Percentiles rank a stretch among this genome's conserved stretches.
Conservation (phyloP, 2,888 invertebrate species). For the Trichopria drosophilae region DNA sequence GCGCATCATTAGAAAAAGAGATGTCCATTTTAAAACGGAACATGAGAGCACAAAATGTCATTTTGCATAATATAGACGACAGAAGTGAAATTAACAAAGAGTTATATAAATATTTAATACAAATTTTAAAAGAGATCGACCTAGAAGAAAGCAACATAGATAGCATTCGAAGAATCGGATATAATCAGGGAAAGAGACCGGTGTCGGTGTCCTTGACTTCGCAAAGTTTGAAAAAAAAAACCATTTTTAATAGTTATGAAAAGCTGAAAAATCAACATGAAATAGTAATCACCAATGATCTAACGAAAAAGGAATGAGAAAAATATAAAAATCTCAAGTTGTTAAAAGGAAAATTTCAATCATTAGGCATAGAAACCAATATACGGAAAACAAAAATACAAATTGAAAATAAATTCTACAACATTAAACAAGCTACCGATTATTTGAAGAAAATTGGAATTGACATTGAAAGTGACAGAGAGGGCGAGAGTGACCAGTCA, state of each 20-base stretch:
- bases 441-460: neutral
- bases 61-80: neutral
- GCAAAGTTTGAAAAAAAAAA: neutral
- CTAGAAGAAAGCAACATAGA: neutral
- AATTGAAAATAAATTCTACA: neutral
- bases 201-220: neutral
- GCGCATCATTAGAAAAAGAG: too few species aligned
- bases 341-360: neutral
- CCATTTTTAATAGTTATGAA: neutral
- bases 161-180: neutral
- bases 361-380: neutral
- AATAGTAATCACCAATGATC: neutral
- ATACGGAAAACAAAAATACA: neutral
- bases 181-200: neutral
- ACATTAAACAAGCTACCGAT: neutral
- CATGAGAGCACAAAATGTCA: neutral
- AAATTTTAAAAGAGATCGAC: neutral
- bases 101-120: neutral
- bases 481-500: neutral
- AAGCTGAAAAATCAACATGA: neutral
- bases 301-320: neutral
- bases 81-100: neutral
- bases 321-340: neutral
- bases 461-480: neutral
- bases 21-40: too few species aligned